Conservation (phyloP, 2,888 invertebrate species). For the Aporophyla lueneburgensis region DNA sequence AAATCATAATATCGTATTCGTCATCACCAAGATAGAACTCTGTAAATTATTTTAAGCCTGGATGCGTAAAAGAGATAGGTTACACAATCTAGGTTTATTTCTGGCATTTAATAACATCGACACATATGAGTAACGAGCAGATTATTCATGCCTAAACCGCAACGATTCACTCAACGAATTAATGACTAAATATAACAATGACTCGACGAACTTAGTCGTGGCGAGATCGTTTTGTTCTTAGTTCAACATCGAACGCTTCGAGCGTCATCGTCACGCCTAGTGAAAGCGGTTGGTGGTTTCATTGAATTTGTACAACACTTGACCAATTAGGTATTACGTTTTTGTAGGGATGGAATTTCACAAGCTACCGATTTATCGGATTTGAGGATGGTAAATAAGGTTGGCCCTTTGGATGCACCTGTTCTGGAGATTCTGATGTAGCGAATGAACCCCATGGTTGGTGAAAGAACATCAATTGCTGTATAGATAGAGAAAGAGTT, state of each 20-base stretch:
- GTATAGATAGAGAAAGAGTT: neutral
- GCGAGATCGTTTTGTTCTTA: conserved; percentile 26
- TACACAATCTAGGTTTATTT: conserved; percentile 33
- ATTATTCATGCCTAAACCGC: conserved; percentile 31
- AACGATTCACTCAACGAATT: conserved; percentile 39
- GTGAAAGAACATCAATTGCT: neutral
- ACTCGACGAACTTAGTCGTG: conserved; percentile 33
- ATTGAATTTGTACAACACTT: conserved; percentile 14
- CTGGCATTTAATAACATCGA: conserved; percentile 25
- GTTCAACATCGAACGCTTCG: conserved; percentile 1
- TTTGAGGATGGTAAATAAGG: neutral
- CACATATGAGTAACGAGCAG: conserved; percentile 23
- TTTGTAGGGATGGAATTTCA: neutral
- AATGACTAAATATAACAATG: conserved; percentile 58
- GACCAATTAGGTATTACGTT: too few relatives aligned
- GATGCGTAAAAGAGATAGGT: neutral
- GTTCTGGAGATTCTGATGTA: neutral
- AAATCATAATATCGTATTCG: neutral
- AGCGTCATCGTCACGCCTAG: conserved; percentile 27
- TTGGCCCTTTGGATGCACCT: neutral
- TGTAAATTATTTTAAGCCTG: conserved; percentile 8
- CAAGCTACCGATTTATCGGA: too few relatives aligned
- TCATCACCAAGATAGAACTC: conserved; percentile 1
- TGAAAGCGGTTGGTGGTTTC: neutral
- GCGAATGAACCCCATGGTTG: neutral